These are phyloP conservation scores for Eretmochelys imbricata DNA, from an alignment of 2,113 vertebrate species.

Conservation along the genomic window DNA sequence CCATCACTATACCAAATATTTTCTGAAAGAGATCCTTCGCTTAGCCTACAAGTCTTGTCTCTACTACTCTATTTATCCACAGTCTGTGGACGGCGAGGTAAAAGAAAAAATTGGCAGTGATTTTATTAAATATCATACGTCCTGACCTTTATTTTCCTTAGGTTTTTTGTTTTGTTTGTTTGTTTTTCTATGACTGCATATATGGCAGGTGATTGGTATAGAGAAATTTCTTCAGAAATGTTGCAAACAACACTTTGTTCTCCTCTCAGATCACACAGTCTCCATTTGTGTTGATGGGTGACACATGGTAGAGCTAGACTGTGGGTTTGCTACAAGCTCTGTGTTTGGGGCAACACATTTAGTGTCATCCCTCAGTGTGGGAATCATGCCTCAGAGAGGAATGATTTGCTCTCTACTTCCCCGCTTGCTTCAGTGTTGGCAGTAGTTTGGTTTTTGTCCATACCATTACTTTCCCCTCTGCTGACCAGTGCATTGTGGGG, in stretches of 20 bases:
- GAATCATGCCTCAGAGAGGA: not conserved
- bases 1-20: constrained; percentile 81
- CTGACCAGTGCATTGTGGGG: not conserved
- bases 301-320: rapidly evolving
- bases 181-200: not conserved
- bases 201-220: not conserved
- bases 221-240: not conserved
- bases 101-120: not conserved
- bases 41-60: constrained; percentile 88
- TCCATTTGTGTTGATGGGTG: rapidly evolving
- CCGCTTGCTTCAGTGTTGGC: not conserved
- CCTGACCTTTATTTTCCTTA: not conserved
- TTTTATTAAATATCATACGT: not conserved
- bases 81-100: constrained; percentile 79
- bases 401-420: not conserved
- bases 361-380: not conserved
- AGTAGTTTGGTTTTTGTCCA: not conserved
- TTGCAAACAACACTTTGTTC: not conserved
- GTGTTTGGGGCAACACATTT: not conserved
- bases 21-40: constrained; percentile 91
- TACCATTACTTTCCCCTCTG: rapidly evolving
- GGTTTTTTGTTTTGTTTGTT: not conserved
- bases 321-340: rapidly evolving
- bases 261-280: not conserved
- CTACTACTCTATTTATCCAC: constrained; percentile 85